Evolutionary conservation across 2,888 invertebrate species (phyloP).

Genomic region (Yponomeuta evonymella): DNA sequence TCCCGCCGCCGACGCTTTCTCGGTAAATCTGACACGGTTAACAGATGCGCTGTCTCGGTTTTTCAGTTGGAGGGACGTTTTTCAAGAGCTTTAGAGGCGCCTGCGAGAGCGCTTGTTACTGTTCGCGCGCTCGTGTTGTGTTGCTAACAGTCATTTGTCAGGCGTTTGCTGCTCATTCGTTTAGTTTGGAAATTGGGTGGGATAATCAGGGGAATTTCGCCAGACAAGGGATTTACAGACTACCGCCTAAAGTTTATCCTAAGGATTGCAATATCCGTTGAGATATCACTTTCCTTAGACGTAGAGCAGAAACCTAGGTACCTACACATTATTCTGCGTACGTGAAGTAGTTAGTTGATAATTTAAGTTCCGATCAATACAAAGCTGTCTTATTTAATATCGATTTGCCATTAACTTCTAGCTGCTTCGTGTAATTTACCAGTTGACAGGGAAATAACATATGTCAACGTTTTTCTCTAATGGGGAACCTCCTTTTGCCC

Average conservation of each 20-base stretch:
- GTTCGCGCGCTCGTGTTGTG: conserved; percentile 11
- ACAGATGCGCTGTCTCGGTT: conserved; percentile 17
- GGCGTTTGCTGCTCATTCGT: conserved; percentile 11
- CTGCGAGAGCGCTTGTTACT: conserved; percentile 7
- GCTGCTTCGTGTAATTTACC: background rate
- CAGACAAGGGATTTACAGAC: no score
- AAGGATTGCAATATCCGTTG: no score
- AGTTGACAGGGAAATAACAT: background rate
- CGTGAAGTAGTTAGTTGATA: background rate
- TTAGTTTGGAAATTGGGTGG: background rate
- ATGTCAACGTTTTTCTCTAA: conserved; percentile 9
- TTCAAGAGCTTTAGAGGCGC: conserved; percentile 11
- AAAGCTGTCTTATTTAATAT: background rate
- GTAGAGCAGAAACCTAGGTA: no score
- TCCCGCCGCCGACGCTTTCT: conserved; percentile 34
- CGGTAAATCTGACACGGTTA: conserved; percentile 34
- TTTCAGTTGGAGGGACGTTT: conserved; percentile 13
- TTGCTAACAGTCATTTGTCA: conserved; percentile 14
- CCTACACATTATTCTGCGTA: no score
- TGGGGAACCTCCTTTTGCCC: background rate
- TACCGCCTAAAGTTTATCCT: no score
- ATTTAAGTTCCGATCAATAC: background rate
- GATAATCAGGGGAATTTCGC: no score
- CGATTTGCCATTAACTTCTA: conserved; percentile 1
- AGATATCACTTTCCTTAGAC: no score